Percentiles rank a stretch among this genome's conserved stretches.
phyloP scores from a whole-genome alignment of 2,797 vertebrate species.

The Anguilla marmorata region DNA sequence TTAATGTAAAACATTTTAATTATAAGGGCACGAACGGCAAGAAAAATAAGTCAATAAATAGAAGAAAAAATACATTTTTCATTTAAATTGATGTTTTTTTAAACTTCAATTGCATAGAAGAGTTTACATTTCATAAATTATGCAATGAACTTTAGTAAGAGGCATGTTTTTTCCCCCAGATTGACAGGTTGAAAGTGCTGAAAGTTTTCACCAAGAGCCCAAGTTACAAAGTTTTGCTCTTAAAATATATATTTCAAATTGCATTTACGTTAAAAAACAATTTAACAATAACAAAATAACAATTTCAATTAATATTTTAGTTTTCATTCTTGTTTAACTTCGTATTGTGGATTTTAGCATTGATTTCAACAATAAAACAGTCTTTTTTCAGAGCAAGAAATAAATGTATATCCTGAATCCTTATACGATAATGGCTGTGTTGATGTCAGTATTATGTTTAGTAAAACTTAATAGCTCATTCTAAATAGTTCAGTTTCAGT shows the following conservation, averaged over 20 bases:
- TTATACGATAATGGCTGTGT: neutral
- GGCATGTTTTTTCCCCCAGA: neutral
- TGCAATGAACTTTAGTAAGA: neutral
- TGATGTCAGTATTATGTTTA: neutral
- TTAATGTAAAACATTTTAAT: neutral
- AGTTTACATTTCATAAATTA: neutral
- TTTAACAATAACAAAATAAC: no score
- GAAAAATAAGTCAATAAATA: neutral
- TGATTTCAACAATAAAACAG: neutral
- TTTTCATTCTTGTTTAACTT: neutral
- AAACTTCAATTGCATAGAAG: neutral
- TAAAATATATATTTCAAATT: neutral
- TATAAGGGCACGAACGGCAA: neutral
- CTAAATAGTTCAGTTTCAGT: neutral
- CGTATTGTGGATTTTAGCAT: neutral
- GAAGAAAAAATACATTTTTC: neutral
- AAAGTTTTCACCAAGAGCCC: neutral
- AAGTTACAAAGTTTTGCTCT: neutral
- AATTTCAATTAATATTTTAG: neutral
- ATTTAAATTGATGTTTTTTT: neutral
- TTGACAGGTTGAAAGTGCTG: no score
- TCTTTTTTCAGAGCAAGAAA: neutral
- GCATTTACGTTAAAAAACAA: no score
- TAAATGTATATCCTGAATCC: neutral
- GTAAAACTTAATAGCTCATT: neutral